phyloP scores from a whole-genome alignment of 1,140 invertebrate species.

The Macrobrachium rosenbergii region DNA sequence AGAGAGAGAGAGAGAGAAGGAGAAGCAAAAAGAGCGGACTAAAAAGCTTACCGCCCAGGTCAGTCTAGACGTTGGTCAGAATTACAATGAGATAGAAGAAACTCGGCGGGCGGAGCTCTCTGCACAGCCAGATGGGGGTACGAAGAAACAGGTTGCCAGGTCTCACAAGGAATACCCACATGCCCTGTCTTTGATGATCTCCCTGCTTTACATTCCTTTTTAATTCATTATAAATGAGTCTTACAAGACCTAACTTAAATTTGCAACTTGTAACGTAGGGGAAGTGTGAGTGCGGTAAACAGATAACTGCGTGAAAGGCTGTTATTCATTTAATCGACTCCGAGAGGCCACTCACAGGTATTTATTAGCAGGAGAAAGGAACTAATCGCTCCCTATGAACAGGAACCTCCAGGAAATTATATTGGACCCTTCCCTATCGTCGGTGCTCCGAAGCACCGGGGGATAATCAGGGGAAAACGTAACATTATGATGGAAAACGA shows the following conservation, averaged over 20 bases:
- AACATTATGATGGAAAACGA: background rate
- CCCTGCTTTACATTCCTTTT: background rate
- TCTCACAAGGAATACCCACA: slow-evolving; percentile 9
- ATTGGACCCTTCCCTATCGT: no score
- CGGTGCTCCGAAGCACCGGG: no score
- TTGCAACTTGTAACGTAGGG: background rate
- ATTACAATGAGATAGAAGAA: slow-evolving; percentile 65
- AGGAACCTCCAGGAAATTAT: no score
- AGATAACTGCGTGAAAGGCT: background rate
- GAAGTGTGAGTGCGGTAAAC: slow-evolving; percentile 10
- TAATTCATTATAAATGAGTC: background rate
- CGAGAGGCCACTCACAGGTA: background rate
- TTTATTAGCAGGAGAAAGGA: background rate
- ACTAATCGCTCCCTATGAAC: no score
- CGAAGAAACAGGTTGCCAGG: slow-evolving; percentile 38
- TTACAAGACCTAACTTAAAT: background rate
- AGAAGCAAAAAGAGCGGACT: slow-evolving; percentile 53
- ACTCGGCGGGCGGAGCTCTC: slow-evolving; percentile 58
- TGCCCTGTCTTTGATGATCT: background rate
- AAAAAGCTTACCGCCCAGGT: slow-evolving; percentile 65
- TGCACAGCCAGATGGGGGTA: slow-evolving; percentile 51
- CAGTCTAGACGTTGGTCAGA: slow-evolving; percentile 65
- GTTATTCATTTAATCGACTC: slow-evolving; percentile 2
- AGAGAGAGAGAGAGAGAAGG: slow-evolving; percentile 35
- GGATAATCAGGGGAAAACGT: no score